Evolutionary conservation across 2,888 invertebrate species (phyloP).

Genomic region (Lepidocyrtoides sp.): DNA sequence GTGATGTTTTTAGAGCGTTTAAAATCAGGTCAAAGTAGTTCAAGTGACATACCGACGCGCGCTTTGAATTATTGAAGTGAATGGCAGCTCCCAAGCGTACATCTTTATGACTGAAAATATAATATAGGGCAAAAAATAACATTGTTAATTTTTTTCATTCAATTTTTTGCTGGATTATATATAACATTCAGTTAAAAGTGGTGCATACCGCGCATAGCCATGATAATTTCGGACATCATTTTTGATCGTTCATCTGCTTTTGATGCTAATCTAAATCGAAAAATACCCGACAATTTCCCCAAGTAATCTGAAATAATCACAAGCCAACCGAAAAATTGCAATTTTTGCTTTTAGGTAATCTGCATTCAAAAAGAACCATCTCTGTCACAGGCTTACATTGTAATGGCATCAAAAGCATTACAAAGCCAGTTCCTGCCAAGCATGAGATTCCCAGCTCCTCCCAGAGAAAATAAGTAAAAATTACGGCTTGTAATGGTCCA

Average conservation of each 20-base stretch:
- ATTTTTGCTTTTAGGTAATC: too few relatives aligned
- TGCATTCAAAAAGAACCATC: neutral
- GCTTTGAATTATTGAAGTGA: constrained; percentile 47
- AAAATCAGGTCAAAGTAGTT: too few relatives aligned
- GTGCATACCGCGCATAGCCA: too few relatives aligned
- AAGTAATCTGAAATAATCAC: constrained; percentile 86
- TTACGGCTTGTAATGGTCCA: constrained; percentile 92
- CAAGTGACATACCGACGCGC: too few relatives aligned
- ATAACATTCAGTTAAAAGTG: too few relatives aligned
- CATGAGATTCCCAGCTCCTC: constrained; percentile 90
- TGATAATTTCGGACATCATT: constrained; percentile 89
- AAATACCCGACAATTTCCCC: constrained; percentile 87
- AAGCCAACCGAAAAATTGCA: too few relatives aligned
- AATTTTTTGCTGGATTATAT: too few relatives aligned
- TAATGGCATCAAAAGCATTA: constrained; percentile 93
- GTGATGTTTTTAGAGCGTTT: too few relatives aligned
- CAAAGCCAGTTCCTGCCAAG: constrained; percentile 92
- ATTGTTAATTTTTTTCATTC: too few relatives aligned
- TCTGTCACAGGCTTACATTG: constrained; percentile 90
- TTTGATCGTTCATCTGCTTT: constrained; percentile 87
- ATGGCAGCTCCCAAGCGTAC: constrained; percentile 77
- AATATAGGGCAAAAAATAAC: too few relatives aligned
- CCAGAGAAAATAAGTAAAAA: constrained; percentile 94
- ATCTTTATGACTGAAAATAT: constrained; percentile 77
- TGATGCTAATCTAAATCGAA: constrained; percentile 89